A percentile compares a stretch with the other conserved stretches of the same genome.
phyloP scores from a whole-genome alignment of 2,888 invertebrate species.

The Schrankia costaestrigalis region DNA sequence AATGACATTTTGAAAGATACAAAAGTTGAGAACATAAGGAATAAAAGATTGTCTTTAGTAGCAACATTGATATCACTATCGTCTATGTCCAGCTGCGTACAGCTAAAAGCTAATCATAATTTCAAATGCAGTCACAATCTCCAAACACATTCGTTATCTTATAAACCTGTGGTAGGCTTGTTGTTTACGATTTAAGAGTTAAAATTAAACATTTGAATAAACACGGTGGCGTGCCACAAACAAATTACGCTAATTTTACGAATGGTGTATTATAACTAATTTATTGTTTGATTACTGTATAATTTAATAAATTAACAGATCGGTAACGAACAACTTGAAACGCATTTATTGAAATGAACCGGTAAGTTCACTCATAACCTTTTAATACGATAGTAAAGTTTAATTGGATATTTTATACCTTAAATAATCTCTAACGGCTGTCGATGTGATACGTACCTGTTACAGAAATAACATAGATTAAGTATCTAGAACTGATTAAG shows the following conservation, averaged over 20 bases:
- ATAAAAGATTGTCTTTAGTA: too few species aligned
- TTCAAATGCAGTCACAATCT: too few species aligned
- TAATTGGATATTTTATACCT: conserved; percentile 3
- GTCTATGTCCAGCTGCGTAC: too few species aligned
- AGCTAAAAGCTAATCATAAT: too few species aligned
- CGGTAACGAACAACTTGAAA: conserved; percentile 25
- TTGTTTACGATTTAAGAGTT: too few species aligned
- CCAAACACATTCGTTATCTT: too few species aligned
- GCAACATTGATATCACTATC: too few species aligned
- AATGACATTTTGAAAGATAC: too few species aligned
- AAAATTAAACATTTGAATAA: not conserved
- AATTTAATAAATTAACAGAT: conserved; percentile 38
- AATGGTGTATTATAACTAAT: conserved; percentile 20
- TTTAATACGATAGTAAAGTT: conserved; percentile 3
- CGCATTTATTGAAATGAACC: conserved; percentile 12
- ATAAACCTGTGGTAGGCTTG: too few species aligned
- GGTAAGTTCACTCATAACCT: conserved; percentile 7
- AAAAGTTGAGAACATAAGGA: too few species aligned
- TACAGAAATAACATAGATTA: conserved; percentile 33
- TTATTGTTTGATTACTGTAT: conserved; percentile 20
- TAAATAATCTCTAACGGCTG: not conserved
- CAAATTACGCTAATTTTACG: conserved; percentile 16
- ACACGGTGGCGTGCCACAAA: conserved; percentile 6
- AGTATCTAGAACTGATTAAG: not conserved
- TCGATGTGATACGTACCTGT: conserved; percentile 42